Percentiles rank a stretch among this genome's conserved stretches.
These are phyloP conservation scores for Procavia capensis DNA, from an alignment of 2,113 vertebrate genomes.

Conservation along the genomic window DNA sequence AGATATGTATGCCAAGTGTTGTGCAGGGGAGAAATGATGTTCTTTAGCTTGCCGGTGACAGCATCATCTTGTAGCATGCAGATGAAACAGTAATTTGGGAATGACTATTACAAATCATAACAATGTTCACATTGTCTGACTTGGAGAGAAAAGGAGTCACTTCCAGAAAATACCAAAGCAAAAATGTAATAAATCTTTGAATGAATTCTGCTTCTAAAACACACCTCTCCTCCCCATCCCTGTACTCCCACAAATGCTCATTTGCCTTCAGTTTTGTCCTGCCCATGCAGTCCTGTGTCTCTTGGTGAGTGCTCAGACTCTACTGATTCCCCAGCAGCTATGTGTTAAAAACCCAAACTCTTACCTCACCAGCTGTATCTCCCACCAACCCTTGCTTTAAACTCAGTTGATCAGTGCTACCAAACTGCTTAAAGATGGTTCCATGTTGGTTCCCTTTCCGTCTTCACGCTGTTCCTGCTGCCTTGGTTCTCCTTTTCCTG, in stretches of 20 bases:
- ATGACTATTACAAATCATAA: neutral
- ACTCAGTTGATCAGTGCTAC: neutral
- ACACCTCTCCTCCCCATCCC: neutral
- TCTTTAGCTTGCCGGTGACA: neutral
- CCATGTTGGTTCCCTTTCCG: neutral
- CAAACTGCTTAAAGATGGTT: neutral
- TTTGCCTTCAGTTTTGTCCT: neutral
- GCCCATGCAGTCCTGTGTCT: neutral
- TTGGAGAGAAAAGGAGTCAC: neutral
- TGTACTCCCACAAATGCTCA: neutral
- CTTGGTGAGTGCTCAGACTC: neutral
- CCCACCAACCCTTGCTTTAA: neutral
- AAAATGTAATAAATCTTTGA: neutral
- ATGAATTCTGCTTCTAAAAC: neutral
- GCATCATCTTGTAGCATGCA: neutral
- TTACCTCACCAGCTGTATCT: neutral
- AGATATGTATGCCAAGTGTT: neutral
- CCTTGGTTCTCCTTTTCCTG: neutral
- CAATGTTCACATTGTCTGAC: neutral
- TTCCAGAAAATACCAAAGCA: neutral
- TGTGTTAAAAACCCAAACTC: neutral
- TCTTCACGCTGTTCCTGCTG: neutral
- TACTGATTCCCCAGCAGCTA: neutral
- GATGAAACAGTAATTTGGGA: neutral
- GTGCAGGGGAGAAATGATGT: neutral